Evolutionary conservation across 2,113 vertebrate genomes (phyloP).

Genomic region (Gobio gobio): DNA sequence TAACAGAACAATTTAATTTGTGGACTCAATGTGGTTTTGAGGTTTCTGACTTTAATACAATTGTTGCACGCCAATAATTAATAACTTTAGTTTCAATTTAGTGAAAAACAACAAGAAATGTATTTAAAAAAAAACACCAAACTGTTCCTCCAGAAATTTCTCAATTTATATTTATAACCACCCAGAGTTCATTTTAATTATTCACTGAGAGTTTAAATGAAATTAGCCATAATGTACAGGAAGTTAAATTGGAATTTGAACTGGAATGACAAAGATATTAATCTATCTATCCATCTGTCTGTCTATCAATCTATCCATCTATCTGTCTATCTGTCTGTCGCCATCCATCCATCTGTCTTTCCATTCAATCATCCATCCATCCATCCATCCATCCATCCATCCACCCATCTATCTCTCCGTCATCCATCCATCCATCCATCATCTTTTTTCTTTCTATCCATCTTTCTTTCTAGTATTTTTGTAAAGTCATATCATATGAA

Average conservation of each 20-base stretch:
- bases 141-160: background rate
- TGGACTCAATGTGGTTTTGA: background rate
- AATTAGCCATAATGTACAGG: background rate
- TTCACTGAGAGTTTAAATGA: background rate
- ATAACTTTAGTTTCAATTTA: background rate
- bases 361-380: too few relatives aligned
- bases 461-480: too few relatives aligned
- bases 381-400: too few relatives aligned
- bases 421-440: too few relatives aligned
- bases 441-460: too few relatives aligned
- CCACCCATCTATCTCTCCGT: too few relatives aligned
- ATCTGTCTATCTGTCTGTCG: too few relatives aligned
- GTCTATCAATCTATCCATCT: too few relatives aligned
- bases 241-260: background rate
- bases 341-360: fast-evolving
- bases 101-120: background rate
- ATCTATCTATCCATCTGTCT: too few relatives aligned
- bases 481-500: background rate
- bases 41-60: background rate
- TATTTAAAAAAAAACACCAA: background rate
- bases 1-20: background rate
- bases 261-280: background rate
- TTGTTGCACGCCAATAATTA: background rate
- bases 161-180: background rate
- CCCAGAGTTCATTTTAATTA: background rate